phyloP scores from a whole-genome alignment of 2,113 vertebrate genomes.

The Clarias magur region DNA sequence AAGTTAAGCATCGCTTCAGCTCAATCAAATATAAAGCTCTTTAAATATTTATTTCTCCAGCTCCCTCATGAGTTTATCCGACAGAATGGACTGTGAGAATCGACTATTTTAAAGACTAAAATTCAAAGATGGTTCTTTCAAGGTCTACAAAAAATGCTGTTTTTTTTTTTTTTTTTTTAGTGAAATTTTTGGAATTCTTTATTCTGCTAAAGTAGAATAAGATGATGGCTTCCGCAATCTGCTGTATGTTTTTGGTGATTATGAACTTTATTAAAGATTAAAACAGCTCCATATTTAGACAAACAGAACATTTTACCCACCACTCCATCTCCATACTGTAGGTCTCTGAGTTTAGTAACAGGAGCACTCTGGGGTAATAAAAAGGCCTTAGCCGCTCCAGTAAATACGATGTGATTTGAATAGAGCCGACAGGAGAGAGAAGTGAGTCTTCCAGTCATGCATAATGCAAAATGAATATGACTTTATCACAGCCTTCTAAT shows the following conservation, averaged over 20 bases:
- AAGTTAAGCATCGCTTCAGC: slow-evolving; percentile 39
- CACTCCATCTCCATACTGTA: neutral
- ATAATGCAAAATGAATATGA: slow-evolving; percentile 88
- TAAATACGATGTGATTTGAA: slow-evolving; percentile 86
- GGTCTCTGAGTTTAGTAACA: slow-evolving; percentile 54
- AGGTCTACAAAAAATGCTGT: neutral
- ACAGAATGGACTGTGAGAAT: neutral
- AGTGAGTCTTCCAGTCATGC: slow-evolving; percentile 85
- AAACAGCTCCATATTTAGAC: neutral
- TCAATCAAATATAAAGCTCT: slow-evolving; percentile 61
- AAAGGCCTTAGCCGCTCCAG: slow-evolving; percentile 82
- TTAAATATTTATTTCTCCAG: slow-evolving; percentile 41
- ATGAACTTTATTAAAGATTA: neutral
- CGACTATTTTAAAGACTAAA: neutral
- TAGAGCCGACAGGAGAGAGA: slow-evolving; percentile 89
- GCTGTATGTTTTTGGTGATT: neutral
- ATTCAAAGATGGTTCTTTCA: slow-evolving; percentile 2
- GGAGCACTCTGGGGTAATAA: slow-evolving; percentile 69
- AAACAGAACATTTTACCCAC: neutral
- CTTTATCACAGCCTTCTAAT: slow-evolving; percentile 74
- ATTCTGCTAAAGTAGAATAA: neutral
- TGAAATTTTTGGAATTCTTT: neutral
- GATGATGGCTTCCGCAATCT: neutral
- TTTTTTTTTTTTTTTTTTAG: neutral
- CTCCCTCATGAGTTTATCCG: neutral